Conservation (phyloP, 1,140 invertebrate genomes). For the Aphaenogaster ashmeadi region DNA sequence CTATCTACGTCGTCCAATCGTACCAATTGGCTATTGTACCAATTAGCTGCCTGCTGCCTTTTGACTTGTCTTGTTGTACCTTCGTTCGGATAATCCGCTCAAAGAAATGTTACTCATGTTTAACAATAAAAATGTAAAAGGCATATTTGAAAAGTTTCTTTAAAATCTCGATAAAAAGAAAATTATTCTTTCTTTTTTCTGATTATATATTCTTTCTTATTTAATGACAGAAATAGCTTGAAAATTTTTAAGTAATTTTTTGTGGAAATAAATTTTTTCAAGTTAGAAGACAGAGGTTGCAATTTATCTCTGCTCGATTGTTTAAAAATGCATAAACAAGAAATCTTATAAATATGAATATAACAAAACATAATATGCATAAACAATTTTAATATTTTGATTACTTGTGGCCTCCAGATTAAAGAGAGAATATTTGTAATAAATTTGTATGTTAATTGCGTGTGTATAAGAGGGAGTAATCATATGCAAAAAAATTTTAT, state of each 20-base stretch:
- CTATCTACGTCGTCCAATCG: slow-evolving; percentile 9
- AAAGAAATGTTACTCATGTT: neutral
- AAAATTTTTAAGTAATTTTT: neutral
- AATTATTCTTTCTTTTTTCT: neutral
- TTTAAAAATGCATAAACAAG: neutral
- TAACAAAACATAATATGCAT: neutral
- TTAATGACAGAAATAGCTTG: neutral
- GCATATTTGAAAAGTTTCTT: neutral
- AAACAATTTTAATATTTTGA: neutral
- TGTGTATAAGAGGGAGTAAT: neutral
- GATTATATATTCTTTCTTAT: slow-evolving; percentile 5
- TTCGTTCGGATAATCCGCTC: neutral
- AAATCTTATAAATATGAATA: slow-evolving; percentile 11
- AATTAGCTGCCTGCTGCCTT: slow-evolving; percentile 21
- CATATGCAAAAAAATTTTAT: neutral
- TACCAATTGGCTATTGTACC: slow-evolving; percentile 36
- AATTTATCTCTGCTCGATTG: neutral
- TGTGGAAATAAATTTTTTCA: neutral
- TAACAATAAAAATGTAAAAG: neutral
- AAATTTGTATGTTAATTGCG: neutral
- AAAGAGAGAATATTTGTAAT: neutral
- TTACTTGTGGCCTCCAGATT: neutral
- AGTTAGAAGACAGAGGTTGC: neutral
- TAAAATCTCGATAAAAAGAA: neutral
- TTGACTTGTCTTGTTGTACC: neutral